phyloP scores from a whole-genome alignment of 2,888 invertebrate species.

The Theretra japonica region DNA sequence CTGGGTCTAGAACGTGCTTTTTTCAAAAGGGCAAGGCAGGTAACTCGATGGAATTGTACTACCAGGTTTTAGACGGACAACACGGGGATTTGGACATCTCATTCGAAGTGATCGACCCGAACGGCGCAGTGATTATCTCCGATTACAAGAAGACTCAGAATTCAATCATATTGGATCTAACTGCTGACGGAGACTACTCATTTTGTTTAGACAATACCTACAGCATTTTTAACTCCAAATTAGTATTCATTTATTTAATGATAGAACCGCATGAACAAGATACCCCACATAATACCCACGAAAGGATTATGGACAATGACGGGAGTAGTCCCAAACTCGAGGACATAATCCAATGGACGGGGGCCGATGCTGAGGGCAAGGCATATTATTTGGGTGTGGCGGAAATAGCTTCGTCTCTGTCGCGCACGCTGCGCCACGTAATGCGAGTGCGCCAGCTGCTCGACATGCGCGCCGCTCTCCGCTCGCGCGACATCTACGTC shows the following conservation, averaged over 20 bases:
- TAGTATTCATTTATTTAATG: conserved; percentile 91
- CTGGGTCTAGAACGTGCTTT: conserved; percentile 70
- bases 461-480: conserved; percentile 88
- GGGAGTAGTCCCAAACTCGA: conserved; percentile 66
- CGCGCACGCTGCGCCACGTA: conserved; percentile 86
- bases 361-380: conserved; percentile 56
- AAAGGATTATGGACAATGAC: conserved; percentile 45
- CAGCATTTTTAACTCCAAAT: conserved; percentile 91
- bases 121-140: conserved; percentile 83
- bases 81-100: conserved; percentile 93
- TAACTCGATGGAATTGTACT: conserved; percentile 71
- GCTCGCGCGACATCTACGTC: conserved; percentile 92
- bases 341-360: conserved; percentile 68
- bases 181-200: conserved; percentile 89
- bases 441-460: conserved; percentile 87
- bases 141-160: conserved; percentile 89
- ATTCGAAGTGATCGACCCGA: conserved; percentile 88
- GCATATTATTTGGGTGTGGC: conserved; percentile 74
- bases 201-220: conserved; percentile 95
- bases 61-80: conserved; percentile 90
- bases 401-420: conserved; percentile 86
- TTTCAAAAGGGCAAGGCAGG: conserved; percentile 68
- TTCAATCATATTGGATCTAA: conserved; percentile 86
- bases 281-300: conserved; percentile 56
- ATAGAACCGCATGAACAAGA: conserved; percentile 85